Base-by-base conservation (phyloP, 2,888 invertebrate species). In the Hyalella azteca region DNA sequence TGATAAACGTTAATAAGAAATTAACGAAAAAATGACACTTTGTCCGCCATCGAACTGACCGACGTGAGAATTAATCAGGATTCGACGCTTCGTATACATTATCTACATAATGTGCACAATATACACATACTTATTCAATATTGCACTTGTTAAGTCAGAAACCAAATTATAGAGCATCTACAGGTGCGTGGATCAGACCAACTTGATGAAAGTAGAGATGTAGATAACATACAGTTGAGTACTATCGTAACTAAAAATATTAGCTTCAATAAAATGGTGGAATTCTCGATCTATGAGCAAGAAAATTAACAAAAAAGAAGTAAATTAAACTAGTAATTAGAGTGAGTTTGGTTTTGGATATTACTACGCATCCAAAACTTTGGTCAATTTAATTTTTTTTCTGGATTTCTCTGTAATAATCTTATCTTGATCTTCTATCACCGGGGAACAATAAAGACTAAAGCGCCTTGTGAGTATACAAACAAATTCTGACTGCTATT, bases 41-140 rank as follows among this genome's bases (percentile, higher is more conserved):
- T 26, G 26, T 54, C n/a, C n/a, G n/a, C 54, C 26, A 54, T 26
- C 54, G 54, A 54, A 54, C 54, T 54, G 54, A 29, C 54, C 54
- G 29, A 26, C 29, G 29, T 1, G 29, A 11, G 54, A 13, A 26
- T 26, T 26, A 54, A 26, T 54, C 26, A 54, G 9, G 22, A 26
- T 26, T 29, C 13, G 54, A n/a, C n/a, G n/a, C n/a, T n/a, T 54
- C 29, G 29, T 54, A 11, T 54, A 54, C 54, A 54, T 26, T 26
- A 54, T 54, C 26, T 54, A 54, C 54, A 54, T 22, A 54, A 54
- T 54, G 22, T 54, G 22, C 54, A 54, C 54, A 54, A 54, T 54
- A 54, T 54, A 54, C 54, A 54, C 54, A 29, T 29, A 49, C 15
- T 3, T 22, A 49, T 26, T 54, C 54, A 26, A 22, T 54, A 54